These are phyloP conservation scores for Coracopsis vasa DNA, from an alignment of 2,113 vertebrate species.

Conservation along the genomic window DNA sequence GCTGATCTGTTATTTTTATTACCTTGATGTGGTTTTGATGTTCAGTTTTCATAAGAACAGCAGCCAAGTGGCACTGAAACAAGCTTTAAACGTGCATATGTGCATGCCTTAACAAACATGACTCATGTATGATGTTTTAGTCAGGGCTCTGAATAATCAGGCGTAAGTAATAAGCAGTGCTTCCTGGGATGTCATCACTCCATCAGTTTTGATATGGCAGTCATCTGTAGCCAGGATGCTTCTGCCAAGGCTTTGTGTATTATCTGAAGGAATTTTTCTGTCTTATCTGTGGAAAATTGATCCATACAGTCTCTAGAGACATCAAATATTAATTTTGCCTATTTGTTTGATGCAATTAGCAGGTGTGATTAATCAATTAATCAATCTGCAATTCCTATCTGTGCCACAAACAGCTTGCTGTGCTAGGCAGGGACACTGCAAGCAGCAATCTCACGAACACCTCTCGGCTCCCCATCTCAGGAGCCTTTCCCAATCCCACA, in stretches of 20 bases:
- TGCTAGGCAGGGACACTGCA: neutral
- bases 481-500: rapidly evolving
- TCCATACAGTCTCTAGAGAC: constrained; percentile 33
- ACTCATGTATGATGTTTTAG: neutral
- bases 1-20: constrained; percentile 36
- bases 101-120: neutral
- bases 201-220: neutral
- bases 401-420: neutral
- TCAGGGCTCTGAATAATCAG: neutral
- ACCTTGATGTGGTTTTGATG: constrained; percentile 39
- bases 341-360: constrained; percentile 47
- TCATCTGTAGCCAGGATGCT: neutral
- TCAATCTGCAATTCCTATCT: constrained; percentile 44
- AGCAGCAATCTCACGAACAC: neutral
- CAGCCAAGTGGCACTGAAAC: neutral
- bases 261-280: constrained; percentile 21
- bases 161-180: neutral
- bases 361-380: constrained; percentile 66
- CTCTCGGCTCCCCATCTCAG: neutral
- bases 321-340: constrained; percentile 59
- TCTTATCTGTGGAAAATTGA: constrained; percentile 64
- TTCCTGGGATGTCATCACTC: neutral
- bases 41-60: neutral
- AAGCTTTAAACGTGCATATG: neutral
- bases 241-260: neutral